Conservation (phyloP, 2,113 vertebrate species). For the Chrysochloris asiatica region DNA sequence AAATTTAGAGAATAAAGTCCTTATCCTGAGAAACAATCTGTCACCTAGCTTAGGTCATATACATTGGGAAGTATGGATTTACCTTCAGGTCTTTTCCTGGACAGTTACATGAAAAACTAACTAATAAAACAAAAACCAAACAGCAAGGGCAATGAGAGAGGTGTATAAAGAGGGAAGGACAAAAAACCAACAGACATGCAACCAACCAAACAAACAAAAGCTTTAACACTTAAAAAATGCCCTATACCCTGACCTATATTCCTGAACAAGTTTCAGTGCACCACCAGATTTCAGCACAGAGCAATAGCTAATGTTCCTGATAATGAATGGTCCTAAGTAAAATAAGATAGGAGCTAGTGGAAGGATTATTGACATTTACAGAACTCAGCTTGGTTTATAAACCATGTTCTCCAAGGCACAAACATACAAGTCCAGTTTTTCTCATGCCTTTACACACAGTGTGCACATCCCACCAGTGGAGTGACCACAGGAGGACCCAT, state of each 20-base stretch:
- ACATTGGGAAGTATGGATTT: rapidly evolving
- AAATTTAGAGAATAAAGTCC: background rate
- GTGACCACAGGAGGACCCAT: no score
- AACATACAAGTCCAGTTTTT: rapidly evolving
- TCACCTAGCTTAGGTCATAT: background rate
- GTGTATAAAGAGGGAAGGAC: background rate
- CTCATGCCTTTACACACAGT: background rate
- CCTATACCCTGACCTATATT: background rate
- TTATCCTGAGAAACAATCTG: background rate
- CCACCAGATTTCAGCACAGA: background rate
- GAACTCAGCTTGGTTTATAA: background rate
- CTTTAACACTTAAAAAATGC: background rate
- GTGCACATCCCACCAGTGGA: rapidly evolving
- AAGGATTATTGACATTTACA: background rate
- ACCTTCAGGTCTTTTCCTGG: no score
- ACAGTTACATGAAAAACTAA: background rate
- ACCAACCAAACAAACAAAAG: background rate
- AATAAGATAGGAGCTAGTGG: background rate
- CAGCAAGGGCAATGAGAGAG: background rate
- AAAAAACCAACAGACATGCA: background rate
- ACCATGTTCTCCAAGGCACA: background rate
- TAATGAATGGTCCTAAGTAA: background rate
- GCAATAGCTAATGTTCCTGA: rapidly evolving
- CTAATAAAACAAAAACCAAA: background rate
- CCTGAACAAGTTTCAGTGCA: background rate